Conservation (phyloP, 2,888 invertebrate species). For the Noctua fimbriata region DNA sequence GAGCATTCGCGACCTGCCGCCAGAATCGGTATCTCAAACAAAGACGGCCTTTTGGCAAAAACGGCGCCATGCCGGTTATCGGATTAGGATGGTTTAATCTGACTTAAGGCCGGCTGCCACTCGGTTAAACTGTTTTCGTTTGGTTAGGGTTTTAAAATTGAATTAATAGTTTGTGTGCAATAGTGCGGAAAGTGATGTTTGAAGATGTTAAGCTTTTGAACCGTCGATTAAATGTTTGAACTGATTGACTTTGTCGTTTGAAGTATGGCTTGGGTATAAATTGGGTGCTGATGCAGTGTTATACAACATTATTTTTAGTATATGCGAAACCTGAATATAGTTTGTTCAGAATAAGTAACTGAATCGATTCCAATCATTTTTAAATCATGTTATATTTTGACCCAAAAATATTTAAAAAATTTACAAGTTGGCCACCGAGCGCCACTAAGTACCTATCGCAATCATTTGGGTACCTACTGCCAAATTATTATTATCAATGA, state of each 20-base stretch:
- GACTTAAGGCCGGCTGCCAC: conserved; percentile 20
- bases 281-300: neutral
- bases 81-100: conserved; percentile 45
- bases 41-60: conserved; percentile 44
- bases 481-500: too few relatives aligned
- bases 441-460: too few relatives aligned
- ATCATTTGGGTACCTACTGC: too few relatives aligned
- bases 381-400: too few relatives aligned
- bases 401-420: too few relatives aligned
- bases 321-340: too few relatives aligned
- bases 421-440: too few relatives aligned
- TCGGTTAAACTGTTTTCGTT: conserved; percentile 29
- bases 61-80: conserved; percentile 29
- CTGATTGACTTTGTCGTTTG: neutral
- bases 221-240: neutral
- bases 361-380: too few relatives aligned
- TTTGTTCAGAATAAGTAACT: too few relatives aligned
- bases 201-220: neutral
- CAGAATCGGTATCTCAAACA: conserved; percentile 53
- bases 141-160: conserved; percentile 12
- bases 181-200: neutral
- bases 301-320: too few relatives aligned
- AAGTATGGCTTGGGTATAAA: neutral
- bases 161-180: conserved; percentile 27
- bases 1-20: conserved; percentile 18